These are phyloP conservation scores for Colostygia pectinataria DNA, from an alignment of 2,888 invertebrate species.

Conservation along the genomic window DNA sequence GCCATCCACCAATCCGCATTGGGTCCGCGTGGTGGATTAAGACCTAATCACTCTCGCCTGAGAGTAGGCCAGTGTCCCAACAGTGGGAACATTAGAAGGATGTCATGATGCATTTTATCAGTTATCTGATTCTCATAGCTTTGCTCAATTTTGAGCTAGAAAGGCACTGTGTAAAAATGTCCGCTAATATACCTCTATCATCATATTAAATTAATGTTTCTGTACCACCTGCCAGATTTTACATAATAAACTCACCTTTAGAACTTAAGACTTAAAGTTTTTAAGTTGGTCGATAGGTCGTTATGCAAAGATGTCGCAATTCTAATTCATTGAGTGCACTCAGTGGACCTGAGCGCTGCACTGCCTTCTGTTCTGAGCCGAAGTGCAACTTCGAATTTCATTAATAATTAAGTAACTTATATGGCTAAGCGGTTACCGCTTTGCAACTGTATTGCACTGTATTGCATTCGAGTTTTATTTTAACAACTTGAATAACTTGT, in stretches of 20 bases:
- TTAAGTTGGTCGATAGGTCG: constrained; percentile 14
- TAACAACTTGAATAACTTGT: background rate
- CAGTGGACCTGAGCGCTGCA: constrained; percentile 15
- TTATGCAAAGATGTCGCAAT: constrained; percentile 24
- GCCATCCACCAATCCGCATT: too few species aligned
- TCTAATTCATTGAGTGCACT: constrained; percentile 29
- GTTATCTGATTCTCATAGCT: too few species aligned
- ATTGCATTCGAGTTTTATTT: too few species aligned
- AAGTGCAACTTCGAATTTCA: constrained; percentile 25
- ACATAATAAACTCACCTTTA: background rate
- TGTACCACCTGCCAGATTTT: background rate
- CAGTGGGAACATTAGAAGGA: too few species aligned
- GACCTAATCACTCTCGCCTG: too few species aligned
- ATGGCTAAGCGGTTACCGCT: constrained; percentile 13
- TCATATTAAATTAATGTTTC: background rate
- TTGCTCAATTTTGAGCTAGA: too few species aligned
- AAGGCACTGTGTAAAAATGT: too few species aligned
- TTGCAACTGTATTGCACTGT: constrained; percentile 2
- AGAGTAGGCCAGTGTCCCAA: too few species aligned
- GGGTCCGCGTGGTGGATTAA: too few species aligned
- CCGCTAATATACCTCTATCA: background rate
- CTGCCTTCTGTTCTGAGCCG: constrained; percentile 4
- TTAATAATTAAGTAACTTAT: constrained; percentile 23
- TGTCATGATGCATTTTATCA: too few species aligned
- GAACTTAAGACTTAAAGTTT: background rate